Base-by-base conservation (phyloP, 2,113 vertebrate genomes). In the Austrofundulus limnaeus region DNA sequence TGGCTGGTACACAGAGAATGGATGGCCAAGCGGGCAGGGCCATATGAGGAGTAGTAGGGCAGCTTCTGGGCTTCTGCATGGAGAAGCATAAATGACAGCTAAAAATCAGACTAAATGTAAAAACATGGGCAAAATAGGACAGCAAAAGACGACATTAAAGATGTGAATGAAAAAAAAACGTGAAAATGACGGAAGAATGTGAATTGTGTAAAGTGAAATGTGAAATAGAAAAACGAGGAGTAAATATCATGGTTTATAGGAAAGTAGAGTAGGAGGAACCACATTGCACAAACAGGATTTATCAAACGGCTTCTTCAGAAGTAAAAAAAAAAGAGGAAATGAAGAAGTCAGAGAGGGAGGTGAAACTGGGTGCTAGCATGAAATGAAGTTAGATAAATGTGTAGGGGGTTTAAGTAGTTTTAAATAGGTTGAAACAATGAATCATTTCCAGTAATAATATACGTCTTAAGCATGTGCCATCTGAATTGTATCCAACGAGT, bases 1-100 rank as follows among this genome's bases (percentile, higher is more conserved):
- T 98, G 96, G 90, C 95, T 98, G 84, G 97, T 99, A 72, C 96
- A 99, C 89, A 97, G 93, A 1, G 95, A 88, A 87, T 99, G 97
- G 86, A 98, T 98, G 74, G 97, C 92, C 77, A 97, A 92, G 24
- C 97, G 95, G 2, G 92, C 85, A n/a, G 87, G 93, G 54, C 95
- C 93, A 69, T 98, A 98, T 13, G 92, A 94, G 8, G 95, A 91
- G 12, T 96, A 98, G 85, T 99, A 99, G 21, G 97, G 97, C 74
- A 96, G 84, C 86, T 95, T 95, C 92, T 98, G 97, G 0, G 97
- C 96, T 87, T 98, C 97, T 99, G 94, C 9, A 66, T 2, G 15
- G 17, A 16, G 10, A 4, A 10, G 42, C 2, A 2, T 7, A 46
- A 19, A 31, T 20, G 3, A 19, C 20, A n/a, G 17, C 17, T 17